Evolutionary conservation across 2,888 invertebrate genomes (phyloP), one percentile per base, ranked within the genome.

Genomic region (Helicoverpa assulta): DNA sequence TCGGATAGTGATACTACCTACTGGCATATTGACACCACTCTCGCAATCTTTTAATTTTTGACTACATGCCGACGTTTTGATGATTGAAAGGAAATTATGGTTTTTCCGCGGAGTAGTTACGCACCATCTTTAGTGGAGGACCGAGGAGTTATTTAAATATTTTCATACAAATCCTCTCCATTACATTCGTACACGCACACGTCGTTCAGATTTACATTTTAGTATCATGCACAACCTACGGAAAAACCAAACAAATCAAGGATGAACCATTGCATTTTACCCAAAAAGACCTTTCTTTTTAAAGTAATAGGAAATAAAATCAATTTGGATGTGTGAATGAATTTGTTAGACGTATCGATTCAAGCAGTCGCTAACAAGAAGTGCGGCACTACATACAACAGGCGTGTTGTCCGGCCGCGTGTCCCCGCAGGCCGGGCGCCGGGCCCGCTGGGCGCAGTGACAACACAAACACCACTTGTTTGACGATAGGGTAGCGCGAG

Each of bases 401-500:
- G 33, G 52, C 16, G 51, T 69, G 50, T 0, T n/a, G 37, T 43
- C 40, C 40, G 53, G 16, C 47, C 4, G 40, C 18, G 53, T 16
- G 56, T 33, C 33, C 26, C 26, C 26, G 26, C 26, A 26, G 26
- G 26, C 51, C n/a, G 8, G 8, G 37, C 16, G 52, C 19, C 33
- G 51, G 37, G 12, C 21, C 12, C 14, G 14, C 19, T 40, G 57
- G 70, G 76, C 29, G 71, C 53, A 47, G 70, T 26, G 10, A 16
- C 33, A 14, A 40, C 33, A 43, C 53, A 71, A 76, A 71, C 70
- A 76, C 26, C n/a, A 18, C 5, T 50, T 71, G 65, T 72, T 64
- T 78, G 73, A 43, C 51, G 52, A 18, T 43, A 53, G 73, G 67
- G 51, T 29, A 47, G 56, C 29, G 18, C 33, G 7, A 40, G 55